Conservation (phyloP, 2,797 vertebrate genomes). For the Sebastes kiyomatsui region DNA sequence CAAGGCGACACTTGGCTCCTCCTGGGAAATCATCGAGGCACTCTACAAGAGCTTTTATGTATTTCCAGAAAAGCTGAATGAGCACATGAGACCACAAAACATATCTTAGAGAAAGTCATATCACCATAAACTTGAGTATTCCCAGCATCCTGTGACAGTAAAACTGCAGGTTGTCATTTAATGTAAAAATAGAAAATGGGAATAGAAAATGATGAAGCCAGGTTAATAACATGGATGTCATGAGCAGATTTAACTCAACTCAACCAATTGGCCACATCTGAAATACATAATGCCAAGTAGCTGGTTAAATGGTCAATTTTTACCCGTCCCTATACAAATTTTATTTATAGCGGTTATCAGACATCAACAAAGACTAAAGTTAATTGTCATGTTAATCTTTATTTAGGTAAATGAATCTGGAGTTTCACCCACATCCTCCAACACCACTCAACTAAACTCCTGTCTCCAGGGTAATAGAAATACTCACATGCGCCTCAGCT, state of each 20-base stretch:
- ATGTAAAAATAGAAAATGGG: constrained; percentile 47
- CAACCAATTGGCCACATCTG: background rate
- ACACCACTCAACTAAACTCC: no score
- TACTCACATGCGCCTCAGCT: no score
- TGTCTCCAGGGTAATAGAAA: no score
- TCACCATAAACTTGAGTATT: constrained; percentile 57
- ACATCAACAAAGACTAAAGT: no score
- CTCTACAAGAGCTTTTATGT: constrained; percentile 54
- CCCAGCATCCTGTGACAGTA: constrained; percentile 35
- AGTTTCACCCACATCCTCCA: no score
- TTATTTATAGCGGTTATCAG: no score
- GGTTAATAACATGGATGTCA: constrained; percentile 14
- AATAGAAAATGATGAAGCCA: constrained; percentile 34
- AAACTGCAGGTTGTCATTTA: constrained; percentile 60
- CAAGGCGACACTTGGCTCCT: constrained; percentile 40
- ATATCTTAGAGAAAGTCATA: constrained; percentile 65
- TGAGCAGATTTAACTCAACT: constrained; percentile 19
- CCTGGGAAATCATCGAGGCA: constrained; percentile 42
- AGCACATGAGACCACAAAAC: constrained; percentile 64
- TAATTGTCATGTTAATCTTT: no score
- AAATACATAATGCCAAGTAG: background rate
- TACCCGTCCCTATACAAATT: no score
- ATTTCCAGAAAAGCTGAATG: constrained; percentile 62
- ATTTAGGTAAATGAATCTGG: no score
- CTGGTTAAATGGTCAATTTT: background rate